Evolutionary conservation across 2,113 vertebrate genomes (phyloP).

Genomic region (Gavia stellata): DNA sequence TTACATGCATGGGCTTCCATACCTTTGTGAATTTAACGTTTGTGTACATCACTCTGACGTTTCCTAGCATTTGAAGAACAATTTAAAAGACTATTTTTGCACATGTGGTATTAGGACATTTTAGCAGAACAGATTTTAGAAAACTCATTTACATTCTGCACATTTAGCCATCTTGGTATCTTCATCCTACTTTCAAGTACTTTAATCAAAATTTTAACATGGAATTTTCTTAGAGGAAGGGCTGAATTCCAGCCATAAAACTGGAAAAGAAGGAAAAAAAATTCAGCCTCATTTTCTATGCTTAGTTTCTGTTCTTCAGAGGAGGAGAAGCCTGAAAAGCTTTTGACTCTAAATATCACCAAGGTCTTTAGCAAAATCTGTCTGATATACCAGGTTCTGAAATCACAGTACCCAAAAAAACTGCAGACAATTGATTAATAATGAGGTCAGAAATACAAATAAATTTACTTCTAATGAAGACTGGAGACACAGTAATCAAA

Average conservation of each 20-base stretch:
- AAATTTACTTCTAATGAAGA: slow-evolving; percentile 76
- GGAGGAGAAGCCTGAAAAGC: slow-evolving; percentile 9
- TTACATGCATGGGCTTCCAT: not conserved
- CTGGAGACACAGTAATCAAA: slow-evolving; percentile 75
- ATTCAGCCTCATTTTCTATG: not conserved
- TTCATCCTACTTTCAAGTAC: not conserved
- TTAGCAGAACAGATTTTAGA: not conserved
- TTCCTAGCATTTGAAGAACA: not conserved
- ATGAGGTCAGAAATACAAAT: slow-evolving; percentile 73
- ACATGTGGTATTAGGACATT: not conserved
- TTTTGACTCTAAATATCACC: slow-evolving; percentile 9
- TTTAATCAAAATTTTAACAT: not conserved
- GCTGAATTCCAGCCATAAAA: not conserved
- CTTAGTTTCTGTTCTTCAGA: slow-evolving; percentile 38
- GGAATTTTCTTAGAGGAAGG: not conserved
- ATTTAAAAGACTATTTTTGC: slow-evolving; percentile 15
- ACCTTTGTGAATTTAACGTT: slow-evolving; percentile 23
- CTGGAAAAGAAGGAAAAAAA: not conserved
- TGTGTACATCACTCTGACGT: slow-evolving; percentile 2
- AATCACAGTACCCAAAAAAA: slow-evolving; percentile 47
- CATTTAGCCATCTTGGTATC: not conserved
- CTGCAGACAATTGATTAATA: slow-evolving; percentile 61
- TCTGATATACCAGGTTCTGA: slow-evolving; percentile 32
- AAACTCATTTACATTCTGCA: not conserved
- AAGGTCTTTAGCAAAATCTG: slow-evolving; percentile 42